Base-by-base conservation (phyloP, 2,113 vertebrate genomes). In the Dipodomys merriami region DNA sequence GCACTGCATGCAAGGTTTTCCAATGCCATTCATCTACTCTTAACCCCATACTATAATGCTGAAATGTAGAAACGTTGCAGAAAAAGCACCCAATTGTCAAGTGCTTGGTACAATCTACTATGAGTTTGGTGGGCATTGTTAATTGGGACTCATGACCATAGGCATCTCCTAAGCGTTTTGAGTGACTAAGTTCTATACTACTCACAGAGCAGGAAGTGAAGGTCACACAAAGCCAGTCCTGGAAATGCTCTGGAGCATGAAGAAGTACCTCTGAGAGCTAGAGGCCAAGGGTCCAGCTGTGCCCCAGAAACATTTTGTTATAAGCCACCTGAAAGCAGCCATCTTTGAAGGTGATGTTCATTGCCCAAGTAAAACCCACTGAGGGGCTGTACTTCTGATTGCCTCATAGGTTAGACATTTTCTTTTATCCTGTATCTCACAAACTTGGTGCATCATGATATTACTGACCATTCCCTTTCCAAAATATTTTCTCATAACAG, bases 41-140 rank as follows among this genome's bases (percentile, higher is more conserved):
- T 98, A 97, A 96, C 98, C 99, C 72, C 99, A 98, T 98, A 99
- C 99, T 79, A 99, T 99, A 35, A 99, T 97, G 98, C 99, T 99
- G 95, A 80, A n/a, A 73, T 11, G 49, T 9, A 94, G 1, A 94
- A 85, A 83, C 99, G 0, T 98, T 98, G 60, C 98, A 98, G 0
- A 99, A 99, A 84, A 99, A 98, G 2, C 98, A 98, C 98, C 6
- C 2, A 46, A 27, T 4, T 6, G 1, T 19, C 4, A 99, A 98
- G 85, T 98, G 98, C 30, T 99, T 98, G 0, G 98, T 98, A 35
- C 98, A 99, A 64, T 98, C 99, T 98, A 99, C 99, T 98, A 98
- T 98, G 96, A 99, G 96, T 88, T 98, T 74, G 98, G 98, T 97
- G 99, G 98, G 12, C 98, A 97, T 83, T 99, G 98, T 85, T 99